A percentile compares a stretch with the other conserved stretches of the same genome.
phyloP scores from a whole-genome alignment of 2,113 vertebrate genomes.

The Pardalotus punctatus region DNA sequence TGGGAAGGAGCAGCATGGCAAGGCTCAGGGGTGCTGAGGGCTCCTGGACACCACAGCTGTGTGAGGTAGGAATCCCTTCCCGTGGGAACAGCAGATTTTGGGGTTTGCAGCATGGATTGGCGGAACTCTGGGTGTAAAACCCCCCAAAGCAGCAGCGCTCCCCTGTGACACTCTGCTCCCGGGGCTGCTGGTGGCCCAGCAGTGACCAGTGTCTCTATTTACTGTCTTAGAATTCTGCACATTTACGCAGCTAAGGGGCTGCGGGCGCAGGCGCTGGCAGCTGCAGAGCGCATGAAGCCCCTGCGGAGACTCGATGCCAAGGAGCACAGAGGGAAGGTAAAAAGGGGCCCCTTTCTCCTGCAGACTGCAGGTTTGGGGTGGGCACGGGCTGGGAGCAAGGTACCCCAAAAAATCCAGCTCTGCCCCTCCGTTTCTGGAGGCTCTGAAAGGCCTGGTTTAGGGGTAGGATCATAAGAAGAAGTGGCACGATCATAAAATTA shows the following conservation, averaged over 20 bases:
- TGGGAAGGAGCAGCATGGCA: too few relatives aligned
- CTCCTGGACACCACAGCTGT: not conserved
- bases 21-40: not conserved
- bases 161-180: not conserved
- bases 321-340: slow-evolving; percentile 69
- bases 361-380: not conserved
- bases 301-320: slow-evolving; percentile 51
- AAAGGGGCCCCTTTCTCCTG: not conserved
- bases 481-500: not conserved
- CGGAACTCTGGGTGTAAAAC: not conserved
- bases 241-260: slow-evolving; percentile 68
- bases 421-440: not conserved
- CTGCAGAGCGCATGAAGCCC: slow-evolving; percentile 40
- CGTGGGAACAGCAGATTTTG: not conserved
- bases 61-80: not conserved
- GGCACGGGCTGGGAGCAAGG: not conserved
- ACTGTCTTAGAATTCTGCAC: slow-evolving; percentile 66
- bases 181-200: not conserved
- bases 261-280: slow-evolving; percentile 29
- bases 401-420: not conserved
- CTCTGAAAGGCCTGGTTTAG: fast-evolving
- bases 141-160: not conserved
- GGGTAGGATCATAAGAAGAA: not conserved
- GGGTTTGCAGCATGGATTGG: not conserved
- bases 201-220: slow-evolving; percentile 32